phyloP scores from a whole-genome alignment of 2,888 invertebrate genomes.

The Drosophila pseudotakahashii region DNA sequence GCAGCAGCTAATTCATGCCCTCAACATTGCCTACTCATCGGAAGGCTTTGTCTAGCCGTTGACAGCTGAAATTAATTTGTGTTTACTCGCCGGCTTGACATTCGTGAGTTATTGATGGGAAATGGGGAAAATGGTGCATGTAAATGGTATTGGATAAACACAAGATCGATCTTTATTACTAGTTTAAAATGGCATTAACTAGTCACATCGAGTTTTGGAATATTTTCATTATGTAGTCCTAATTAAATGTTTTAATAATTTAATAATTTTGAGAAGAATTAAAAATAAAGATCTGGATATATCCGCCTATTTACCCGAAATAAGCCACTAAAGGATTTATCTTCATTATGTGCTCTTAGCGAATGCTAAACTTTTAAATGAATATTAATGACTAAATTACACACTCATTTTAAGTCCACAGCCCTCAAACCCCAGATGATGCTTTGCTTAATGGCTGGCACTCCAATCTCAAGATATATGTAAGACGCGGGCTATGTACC shows the following conservation, averaged over 20 bases:
- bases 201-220: too few species aligned
- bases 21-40: slow-evolving; percentile 6
- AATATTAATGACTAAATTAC: slow-evolving; percentile 21
- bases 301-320: background rate
- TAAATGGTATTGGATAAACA: slow-evolving; percentile 8
- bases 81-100: slow-evolving; percentile 24
- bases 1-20: slow-evolving; percentile 19
- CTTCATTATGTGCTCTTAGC: background rate
- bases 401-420: background rate
- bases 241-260: too few species aligned
- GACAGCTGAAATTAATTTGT: slow-evolving; percentile 50
- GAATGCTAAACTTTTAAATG: slow-evolving; percentile 5
- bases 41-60: slow-evolving; percentile 42
- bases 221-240: too few species aligned
- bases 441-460: slow-evolving; percentile 18
- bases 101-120: slow-evolving; percentile 28
- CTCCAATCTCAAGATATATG: slow-evolving; percentile 13
- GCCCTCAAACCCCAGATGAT: background rate
- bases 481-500: background rate
- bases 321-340: background rate
- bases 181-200: background rate
- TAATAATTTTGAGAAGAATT: too few species aligned
- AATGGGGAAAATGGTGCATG: slow-evolving; percentile 11
- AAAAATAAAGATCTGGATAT: too few species aligned
- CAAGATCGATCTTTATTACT: background rate